A percentile compares a stretch with the other conserved stretches of the same genome.
phyloP scores from a whole-genome alignment of 2,888 invertebrate species.

The Crocallis elinguaria region DNA sequence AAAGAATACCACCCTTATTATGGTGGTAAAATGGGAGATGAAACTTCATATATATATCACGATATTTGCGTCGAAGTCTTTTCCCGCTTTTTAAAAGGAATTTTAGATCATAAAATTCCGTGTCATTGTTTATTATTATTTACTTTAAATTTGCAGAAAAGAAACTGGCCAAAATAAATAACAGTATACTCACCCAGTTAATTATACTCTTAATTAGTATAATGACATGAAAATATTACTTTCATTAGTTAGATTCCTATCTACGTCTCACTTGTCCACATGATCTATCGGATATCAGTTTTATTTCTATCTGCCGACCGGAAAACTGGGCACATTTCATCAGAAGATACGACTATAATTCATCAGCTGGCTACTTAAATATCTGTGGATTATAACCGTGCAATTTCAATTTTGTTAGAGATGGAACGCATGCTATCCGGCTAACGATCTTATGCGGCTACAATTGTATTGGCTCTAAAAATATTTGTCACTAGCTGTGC shows the following conservation, averaged over 20 bases:
- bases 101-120: too few relatives aligned
- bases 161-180: not conserved
- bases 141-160: too few relatives aligned
- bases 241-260: conserved; percentile 3
- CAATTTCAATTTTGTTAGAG: conserved; percentile 17
- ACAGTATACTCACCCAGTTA: not conserved
- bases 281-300: conserved; percentile 1
- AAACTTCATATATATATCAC: too few relatives aligned
- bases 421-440: not conserved
- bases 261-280: conserved; percentile 6
- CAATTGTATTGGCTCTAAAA: not conserved
- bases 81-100: too few relatives aligned
- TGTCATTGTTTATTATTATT: too few relatives aligned
- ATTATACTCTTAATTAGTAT: too few relatives aligned
- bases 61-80: too few relatives aligned
- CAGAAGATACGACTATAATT: conserved; percentile 13
- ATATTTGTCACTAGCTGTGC: too few relatives aligned
- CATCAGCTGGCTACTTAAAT: conserved; percentile 26
- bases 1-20: too few relatives aligned
- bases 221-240: conserved; percentile 1
- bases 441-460: not conserved
- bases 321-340: conserved; percentile 17
- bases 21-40: too few relatives aligned
- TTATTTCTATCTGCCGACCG: conserved; percentile 11
- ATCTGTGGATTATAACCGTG: conserved; percentile 31